phyloP scores from a whole-genome alignment of 92 coral and sea anemone species.

The Porites lobata region DNA sequence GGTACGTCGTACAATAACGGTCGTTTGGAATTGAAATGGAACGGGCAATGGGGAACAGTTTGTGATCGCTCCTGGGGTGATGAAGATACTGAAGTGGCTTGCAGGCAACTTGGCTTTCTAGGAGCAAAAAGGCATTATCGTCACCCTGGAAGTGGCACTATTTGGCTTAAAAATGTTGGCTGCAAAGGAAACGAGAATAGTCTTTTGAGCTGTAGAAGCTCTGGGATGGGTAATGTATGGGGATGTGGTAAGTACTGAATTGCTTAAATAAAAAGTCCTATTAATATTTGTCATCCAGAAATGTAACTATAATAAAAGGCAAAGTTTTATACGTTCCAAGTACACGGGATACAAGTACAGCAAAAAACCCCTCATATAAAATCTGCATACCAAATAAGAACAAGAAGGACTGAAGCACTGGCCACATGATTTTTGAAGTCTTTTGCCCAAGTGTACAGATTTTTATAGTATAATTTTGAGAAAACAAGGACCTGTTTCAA shows the following conservation, averaged over 20 bases:
- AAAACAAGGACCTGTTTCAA: too few relatives aligned
- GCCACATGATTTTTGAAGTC: too few relatives aligned
- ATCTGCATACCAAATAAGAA: neutral
- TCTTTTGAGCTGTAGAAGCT: slow-evolving; percentile 59
- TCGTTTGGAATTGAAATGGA: slow-evolving; percentile 67
- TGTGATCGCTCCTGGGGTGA: slow-evolving; percentile 66
- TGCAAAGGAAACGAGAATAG: slow-evolving; percentile 73
- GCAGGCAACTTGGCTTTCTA: slow-evolving; percentile 81
- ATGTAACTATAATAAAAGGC: too few relatives aligned
- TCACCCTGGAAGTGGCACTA: slow-evolving; percentile 51
- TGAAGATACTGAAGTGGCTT: slow-evolving; percentile 68
- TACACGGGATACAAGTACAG: neutral
- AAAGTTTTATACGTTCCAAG: neutral
- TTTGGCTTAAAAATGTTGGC: slow-evolving; percentile 59
- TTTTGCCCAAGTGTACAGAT: too few relatives aligned
- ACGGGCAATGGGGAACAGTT: slow-evolving; percentile 83
- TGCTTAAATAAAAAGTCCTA: too few relatives aligned
- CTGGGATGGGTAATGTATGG: slow-evolving; percentile 17
- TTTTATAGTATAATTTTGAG: too few relatives aligned
- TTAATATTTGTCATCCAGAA: too few relatives aligned
- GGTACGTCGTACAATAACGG: slow-evolving; percentile 72
- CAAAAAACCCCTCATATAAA: neutral
- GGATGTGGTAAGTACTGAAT: slow-evolving; percentile 9
- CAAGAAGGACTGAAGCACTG: too few relatives aligned
- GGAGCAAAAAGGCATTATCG: slow-evolving; percentile 59